Evolutionary conservation across 1,140 invertebrate genomes (phyloP).

Genomic region (Phthorimaea operculella): DNA sequence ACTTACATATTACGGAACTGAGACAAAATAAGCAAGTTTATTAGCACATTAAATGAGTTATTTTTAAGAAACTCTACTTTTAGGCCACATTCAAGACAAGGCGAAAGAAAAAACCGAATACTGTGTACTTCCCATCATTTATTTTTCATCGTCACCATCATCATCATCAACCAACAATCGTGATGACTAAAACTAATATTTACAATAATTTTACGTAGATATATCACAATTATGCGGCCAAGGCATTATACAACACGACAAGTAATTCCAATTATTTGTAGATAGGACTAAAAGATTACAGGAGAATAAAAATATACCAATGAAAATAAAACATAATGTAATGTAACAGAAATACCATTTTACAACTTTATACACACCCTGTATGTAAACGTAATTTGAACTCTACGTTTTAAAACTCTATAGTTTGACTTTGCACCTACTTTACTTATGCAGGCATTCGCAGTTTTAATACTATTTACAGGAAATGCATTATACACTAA

Average conservation of each 20-base stretch:
- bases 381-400: no score
- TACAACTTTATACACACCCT: no score
- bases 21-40: neutral
- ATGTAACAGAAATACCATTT: no score
- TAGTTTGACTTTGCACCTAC: no score
- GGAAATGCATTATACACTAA: constrained; percentile 29
- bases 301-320: no score
- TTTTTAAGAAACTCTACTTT: neutral
- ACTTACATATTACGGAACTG: neutral
- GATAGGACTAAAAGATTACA: no score
- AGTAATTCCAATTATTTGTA: no score
- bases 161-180: neutral
- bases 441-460: constrained; percentile 11
- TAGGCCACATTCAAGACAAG: no score
- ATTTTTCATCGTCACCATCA: constrained; percentile 10
- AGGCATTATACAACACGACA: no score
- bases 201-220: constrained; percentile 23
- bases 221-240: constrained; percentile 28
- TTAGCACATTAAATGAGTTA: neutral
- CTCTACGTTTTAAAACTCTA: no score
- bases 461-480: constrained; percentile 31
- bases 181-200: constrained; percentile 14
- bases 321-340: no score
- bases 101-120: no score
- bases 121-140: constrained; percentile 26